phyloP scores from a whole-genome alignment of 2,888 invertebrate species.

The Kuschelorhynchus macadamiae region DNA sequence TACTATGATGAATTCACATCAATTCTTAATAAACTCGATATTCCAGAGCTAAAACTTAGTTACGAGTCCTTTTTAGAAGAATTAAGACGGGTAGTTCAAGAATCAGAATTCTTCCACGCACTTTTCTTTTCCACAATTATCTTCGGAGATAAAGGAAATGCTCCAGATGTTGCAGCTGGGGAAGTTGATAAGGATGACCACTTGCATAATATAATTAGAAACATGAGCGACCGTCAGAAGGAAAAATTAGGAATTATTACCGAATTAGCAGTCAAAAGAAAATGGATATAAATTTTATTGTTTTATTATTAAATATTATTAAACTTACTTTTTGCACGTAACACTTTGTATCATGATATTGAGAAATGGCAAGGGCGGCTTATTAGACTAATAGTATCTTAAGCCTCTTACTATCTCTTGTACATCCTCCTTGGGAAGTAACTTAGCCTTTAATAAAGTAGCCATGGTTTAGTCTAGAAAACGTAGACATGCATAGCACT shows the following conservation, averaged over 20 bases:
- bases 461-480: no score
- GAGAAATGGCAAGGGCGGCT: no score
- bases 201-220: slow-evolving; percentile 7
- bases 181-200: background rate
- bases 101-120: slow-evolving; percentile 10
- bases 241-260: slow-evolving; percentile 10
- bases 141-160: slow-evolving; percentile 16
- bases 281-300: slow-evolving; percentile 21
- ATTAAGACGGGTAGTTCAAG: background rate
- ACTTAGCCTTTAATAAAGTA: no score
- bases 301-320: no score
- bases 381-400: no score
- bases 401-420: no score
- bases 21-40: background rate
- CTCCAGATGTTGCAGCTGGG: background rate
- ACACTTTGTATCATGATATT: no score
- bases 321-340: no score
- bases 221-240: slow-evolving; percentile 7
- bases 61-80: slow-evolving; percentile 16
- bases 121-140: slow-evolving; percentile 9
- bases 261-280: background rate
- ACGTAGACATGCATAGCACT: no score
- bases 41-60: slow-evolving; percentile 12
- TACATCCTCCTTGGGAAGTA: no score
- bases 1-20: slow-evolving; percentile 24